Evolutionary conservation across 1,140 invertebrate genomes (phyloP).

Genomic region (Drosophila baimaii): DNA sequence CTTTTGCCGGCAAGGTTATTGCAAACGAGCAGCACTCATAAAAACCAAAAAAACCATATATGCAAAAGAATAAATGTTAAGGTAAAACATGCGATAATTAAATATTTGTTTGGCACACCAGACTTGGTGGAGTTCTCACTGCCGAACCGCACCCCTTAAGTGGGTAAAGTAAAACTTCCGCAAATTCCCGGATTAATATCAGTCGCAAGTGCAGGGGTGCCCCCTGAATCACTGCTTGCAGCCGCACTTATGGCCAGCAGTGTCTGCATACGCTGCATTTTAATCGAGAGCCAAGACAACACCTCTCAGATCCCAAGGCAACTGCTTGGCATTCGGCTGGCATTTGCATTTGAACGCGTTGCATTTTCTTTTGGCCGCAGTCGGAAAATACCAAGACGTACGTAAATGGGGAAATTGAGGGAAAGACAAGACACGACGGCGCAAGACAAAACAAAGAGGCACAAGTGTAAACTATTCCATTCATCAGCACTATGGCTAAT

Average conservation of each 20-base stretch:
- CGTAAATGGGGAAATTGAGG: slow-evolving; percentile 29
- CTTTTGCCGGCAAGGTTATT: slow-evolving; percentile 65
- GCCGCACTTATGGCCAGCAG: slow-evolving; percentile 15
- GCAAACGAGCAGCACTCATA: slow-evolving; percentile 55
- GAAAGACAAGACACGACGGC: slow-evolving; percentile 13
- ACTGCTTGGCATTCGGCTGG: slow-evolving; percentile 35
- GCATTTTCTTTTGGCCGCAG: slow-evolving; percentile 38
- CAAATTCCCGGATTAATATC: slow-evolving; percentile 61
- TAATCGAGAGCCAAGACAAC: slow-evolving; percentile 57
- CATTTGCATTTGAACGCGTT: slow-evolving; percentile 58
- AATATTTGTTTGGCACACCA: slow-evolving; percentile 63
- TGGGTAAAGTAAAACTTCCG: slow-evolving; percentile 59
- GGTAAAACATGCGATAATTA: slow-evolving; percentile 64
- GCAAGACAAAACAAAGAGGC: slow-evolving; percentile 10
- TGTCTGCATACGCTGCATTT: slow-evolving; percentile 63
- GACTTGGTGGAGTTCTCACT: slow-evolving; percentile 2
- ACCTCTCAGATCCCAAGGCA: slow-evolving; percentile 39
- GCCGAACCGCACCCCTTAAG: slow-evolving; percentile 30
- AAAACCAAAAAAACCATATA: slow-evolving; percentile 21
- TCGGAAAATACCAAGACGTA: slow-evolving; percentile 27
- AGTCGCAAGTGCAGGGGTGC: slow-evolving; percentile 28
- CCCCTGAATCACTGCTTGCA: slow-evolving; percentile 19
- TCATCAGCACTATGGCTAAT: slow-evolving; percentile 44
- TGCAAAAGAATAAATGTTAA: slow-evolving; percentile 57
- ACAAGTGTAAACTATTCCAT: slow-evolving; percentile 46